Evolutionary conservation across 2,113 vertebrate species (phyloP), one percentile per base, ranked within the genome.

Genomic region (Atlantisia rogersi): DNA sequence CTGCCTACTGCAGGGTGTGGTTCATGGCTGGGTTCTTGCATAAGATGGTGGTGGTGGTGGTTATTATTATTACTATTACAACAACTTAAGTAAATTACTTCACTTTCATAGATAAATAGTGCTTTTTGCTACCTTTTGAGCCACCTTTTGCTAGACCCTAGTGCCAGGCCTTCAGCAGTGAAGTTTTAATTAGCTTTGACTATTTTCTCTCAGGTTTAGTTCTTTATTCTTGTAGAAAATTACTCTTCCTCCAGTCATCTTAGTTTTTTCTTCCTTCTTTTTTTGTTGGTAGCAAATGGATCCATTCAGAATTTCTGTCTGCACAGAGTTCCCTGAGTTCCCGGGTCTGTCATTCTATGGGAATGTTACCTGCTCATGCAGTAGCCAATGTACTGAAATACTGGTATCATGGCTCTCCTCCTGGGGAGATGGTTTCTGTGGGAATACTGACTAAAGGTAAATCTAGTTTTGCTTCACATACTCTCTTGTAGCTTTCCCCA

Each of bases 361-460:
- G 97, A 52, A 97, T 99, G 60, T 98, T 98, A 16, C 82, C 96
- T 26, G 97, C 98, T 59, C 98, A 98, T 15, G 98, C 98, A 0
- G 86, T 99, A 92, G 95, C 98, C 31, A 95, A 96, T 1, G 95
- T 98, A 5, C 93, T 99, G 74, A 98, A 88, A 35, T 98, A 98
- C 37, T 99, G 99, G 99, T 98, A 97, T 68, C 97, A 97, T 1
- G 91, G 87, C 15, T 98, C 96, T 22, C 94, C 97, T 4, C 86
- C 98, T 24, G 98, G 96, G 62, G 98, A 98, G 87, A 92, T 99
- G 0, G 37, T 99, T 79, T 99, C 99, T n/a, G 35, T 99, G 62
- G 99, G 99, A 58, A 71, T 99, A 17, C 15, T 97, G 50, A 99
- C 97, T 90, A 63, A 98, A 98, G 99, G 99, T 99, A 97, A 96